Conservation (phyloP, 2,113 vertebrate species). For the Plecotus auritus region DNA sequence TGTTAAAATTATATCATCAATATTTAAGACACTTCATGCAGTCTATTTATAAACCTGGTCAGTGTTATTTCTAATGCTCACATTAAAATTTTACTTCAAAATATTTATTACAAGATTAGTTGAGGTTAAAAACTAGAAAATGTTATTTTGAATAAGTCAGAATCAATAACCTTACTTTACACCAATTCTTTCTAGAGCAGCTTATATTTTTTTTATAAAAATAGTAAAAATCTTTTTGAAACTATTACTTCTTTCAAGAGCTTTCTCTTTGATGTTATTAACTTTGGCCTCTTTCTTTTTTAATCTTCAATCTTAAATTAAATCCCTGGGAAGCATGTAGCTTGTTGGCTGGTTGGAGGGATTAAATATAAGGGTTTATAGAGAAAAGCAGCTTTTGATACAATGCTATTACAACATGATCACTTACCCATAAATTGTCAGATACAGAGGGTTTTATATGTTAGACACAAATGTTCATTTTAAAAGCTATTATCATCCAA, state of each 20-base stretch:
- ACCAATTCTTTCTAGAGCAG: constrained; percentile 34
- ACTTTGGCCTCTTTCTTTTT: constrained; percentile 79
- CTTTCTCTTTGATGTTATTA: constrained; percentile 81
- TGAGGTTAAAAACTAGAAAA: constrained; percentile 57
- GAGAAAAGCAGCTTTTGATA: constrained; percentile 87
- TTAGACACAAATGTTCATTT: constrained; percentile 80
- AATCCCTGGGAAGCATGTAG: constrained; percentile 82
- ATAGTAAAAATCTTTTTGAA: constrained; percentile 69
- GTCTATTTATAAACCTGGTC: constrained; percentile 37
- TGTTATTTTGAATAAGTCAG: constrained; percentile 26
- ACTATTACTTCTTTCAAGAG: constrained; percentile 72
- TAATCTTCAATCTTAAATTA: constrained; percentile 85
- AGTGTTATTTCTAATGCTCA: constrained; percentile 1
- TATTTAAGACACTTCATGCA: constrained; percentile 46
- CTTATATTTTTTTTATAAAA: constrained; percentile 72
- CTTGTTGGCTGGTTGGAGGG: constrained; percentile 79
- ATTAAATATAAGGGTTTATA: constrained; percentile 87
- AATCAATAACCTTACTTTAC: constrained; percentile 64
- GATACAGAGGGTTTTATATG: constrained; percentile 74
- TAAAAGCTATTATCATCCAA: constrained; percentile 77
- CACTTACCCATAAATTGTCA: constrained; percentile 84
- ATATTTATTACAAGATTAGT: constrained; percentile 46
- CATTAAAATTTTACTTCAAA: constrained; percentile 34
- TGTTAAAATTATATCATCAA: constrained; percentile 29
- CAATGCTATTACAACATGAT: constrained; percentile 85